Base-by-base conservation (phyloP, 2,797 vertebrate species). In the Gymnocypris eckloni region DNA sequence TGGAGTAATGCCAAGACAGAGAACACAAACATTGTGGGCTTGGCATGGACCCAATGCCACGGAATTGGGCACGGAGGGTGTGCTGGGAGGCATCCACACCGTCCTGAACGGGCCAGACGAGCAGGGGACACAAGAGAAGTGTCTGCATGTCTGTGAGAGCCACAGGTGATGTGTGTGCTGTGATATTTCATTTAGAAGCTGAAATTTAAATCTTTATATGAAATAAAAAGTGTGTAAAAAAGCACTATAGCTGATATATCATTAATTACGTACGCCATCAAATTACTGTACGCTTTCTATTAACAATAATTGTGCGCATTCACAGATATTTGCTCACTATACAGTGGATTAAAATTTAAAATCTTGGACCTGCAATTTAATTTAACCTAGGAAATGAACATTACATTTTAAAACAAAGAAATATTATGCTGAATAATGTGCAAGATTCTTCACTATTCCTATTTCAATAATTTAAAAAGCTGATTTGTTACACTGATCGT, bases 1-100 rank as follows among this genome's bases (percentile, higher is more conserved):
- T 94, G 93, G 91, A 91, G 90, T 91, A 93, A 91, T 89, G 90
- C 91, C 94, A 93, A 66, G 61, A 56, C 92, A 89, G 85, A 84
- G 87, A 88, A 91, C 76, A 90, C 93, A 92, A 94, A 93, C 94
- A 88, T 92, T 76, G 87, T 88, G 90, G 90, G 89, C 86, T 92
- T 93, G 94, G 91, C 93, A 91, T 85, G 39, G 85, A 88, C 89
- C 92, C 89, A 78, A 59, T 83, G 87, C 88, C 89, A 87, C 87
- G 90, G 84, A 86, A 93, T 93, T 90, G 91, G 91, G 87, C 90
- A 88, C 76, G 54, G 77, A 66, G 79, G 81, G 77, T 73, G 37
- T 64, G 79, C 86, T 85, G 77, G 92, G 86, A 90, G 92, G 91
- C 92, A 91, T 90, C 61, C 92, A 89, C 89, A 90, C 79, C 88